These are phyloP conservation scores for Scaptomyza hsui DNA, from an alignment of 1,140 invertebrate species.

Conservation along the genomic window DNA sequence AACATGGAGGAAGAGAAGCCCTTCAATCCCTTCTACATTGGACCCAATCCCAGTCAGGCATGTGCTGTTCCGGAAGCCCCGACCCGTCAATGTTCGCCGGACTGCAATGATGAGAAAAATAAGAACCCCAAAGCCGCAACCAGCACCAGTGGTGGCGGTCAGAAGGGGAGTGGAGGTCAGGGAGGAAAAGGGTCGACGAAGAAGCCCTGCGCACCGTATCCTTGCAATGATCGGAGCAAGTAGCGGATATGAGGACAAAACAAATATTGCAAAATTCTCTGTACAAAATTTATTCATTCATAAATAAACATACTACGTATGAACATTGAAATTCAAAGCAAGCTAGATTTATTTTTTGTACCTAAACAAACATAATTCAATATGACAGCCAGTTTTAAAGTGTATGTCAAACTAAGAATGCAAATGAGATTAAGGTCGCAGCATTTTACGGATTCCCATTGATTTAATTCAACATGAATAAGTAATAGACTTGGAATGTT, in stretches of 20 bases:
- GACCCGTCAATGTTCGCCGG: slow-evolving; percentile 44
- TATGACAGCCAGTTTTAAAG: no score
- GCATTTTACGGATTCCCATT: no score
- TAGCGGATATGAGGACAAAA: not conserved
- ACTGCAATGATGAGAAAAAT: not conserved
- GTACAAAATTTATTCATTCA: not conserved
- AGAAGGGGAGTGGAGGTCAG: no score
- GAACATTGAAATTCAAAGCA: no score
- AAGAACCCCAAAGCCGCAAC: not conserved
- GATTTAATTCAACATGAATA: no score
- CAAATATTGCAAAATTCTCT: slow-evolving; percentile 3
- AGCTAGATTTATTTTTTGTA: no score
- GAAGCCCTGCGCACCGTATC: not conserved
- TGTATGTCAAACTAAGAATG: no score
- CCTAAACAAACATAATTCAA: no score
- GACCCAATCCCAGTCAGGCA: slow-evolving; percentile 59
- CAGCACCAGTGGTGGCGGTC: not conserved
- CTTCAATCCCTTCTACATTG: slow-evolving; percentile 73
- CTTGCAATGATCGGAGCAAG: not conserved
- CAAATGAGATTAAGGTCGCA: no score
- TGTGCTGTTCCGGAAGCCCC: slow-evolving; percentile 32
- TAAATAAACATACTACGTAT: not conserved
- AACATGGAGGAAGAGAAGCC: slow-evolving; percentile 38
- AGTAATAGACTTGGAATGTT: no score
- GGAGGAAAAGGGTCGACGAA: not conserved